Conservation (phyloP, 2,888 invertebrate genomes). For the Archaeoteleia sp. region DNA sequence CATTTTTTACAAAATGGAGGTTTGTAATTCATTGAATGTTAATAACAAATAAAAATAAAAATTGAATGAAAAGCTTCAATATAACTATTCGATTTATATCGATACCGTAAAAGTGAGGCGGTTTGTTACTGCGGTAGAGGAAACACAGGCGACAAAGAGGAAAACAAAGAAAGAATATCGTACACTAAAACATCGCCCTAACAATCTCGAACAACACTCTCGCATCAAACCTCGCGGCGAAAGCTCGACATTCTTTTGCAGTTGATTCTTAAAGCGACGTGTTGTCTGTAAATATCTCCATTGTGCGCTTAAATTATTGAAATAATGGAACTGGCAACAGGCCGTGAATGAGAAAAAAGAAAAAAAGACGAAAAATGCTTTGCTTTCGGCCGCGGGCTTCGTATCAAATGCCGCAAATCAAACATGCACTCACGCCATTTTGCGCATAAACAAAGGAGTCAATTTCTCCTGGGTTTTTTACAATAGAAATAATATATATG, state of each 20-base stretch:
- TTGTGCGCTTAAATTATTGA: constrained; percentile 18
- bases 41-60: too few species aligned
- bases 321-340: constrained; percentile 19
- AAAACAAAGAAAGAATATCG: constrained; percentile 5
- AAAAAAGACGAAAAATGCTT: constrained; percentile 1
- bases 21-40: too few species aligned
- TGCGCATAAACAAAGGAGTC: constrained; percentile 11
- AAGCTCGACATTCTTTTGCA: constrained; percentile 18
- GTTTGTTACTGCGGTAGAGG: too few species aligned
- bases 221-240: constrained; percentile 15
- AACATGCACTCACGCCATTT: constrained; percentile 10
- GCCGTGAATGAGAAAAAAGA: constrained; percentile 6
- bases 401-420: constrained; percentile 27
- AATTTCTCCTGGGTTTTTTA: constrained; percentile 13
- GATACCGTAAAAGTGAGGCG: too few species aligned
- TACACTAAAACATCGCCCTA: constrained; percentile 2
- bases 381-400: constrained; percentile 5
- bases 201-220: constrained; percentile 4
- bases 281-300: constrained; percentile 20
- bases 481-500: too few species aligned
- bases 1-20: too few species aligned
- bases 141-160: too few species aligned
- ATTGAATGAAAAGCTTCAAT: too few species aligned
- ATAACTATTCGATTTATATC: too few species aligned
- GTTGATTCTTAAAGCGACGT: constrained; percentile 4